Percentiles rank a stretch among this genome's conserved stretches.
phyloP scores from a whole-genome alignment of 2,888 invertebrate genomes.

The Chrysina gloriosa region DNA sequence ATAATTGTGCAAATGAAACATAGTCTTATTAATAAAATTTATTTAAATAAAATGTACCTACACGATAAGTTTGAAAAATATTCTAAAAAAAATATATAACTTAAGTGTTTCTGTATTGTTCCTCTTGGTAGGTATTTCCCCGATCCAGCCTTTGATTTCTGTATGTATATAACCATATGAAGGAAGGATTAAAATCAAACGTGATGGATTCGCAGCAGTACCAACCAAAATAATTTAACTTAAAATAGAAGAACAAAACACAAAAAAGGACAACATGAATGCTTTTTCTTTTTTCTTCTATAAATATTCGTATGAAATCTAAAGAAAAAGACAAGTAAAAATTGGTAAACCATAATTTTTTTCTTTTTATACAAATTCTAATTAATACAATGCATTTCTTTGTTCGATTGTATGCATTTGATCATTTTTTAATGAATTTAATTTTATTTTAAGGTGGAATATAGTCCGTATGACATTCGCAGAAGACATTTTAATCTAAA shows the following conservation, averaged over 20 bases:
- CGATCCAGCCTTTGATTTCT: slow-evolving; percentile 32
- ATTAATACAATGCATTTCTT: slow-evolving; percentile 16
- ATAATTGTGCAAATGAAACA: slow-evolving; percentile 11
- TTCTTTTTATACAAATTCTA: slow-evolving; percentile 21
- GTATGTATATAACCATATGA: not conserved
- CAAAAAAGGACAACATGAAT: not conserved
- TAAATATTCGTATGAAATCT: not conserved
- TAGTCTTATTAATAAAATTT: slow-evolving; percentile 60
- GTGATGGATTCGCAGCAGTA: slow-evolving; percentile 16
- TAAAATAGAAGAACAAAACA: slow-evolving; percentile 6
- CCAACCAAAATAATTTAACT: slow-evolving; percentile 15
- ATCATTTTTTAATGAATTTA: slow-evolving; percentile 19
- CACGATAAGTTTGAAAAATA: slow-evolving; percentile 54
- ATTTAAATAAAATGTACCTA: slow-evolving; percentile 61
- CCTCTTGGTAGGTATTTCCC: slow-evolving; percentile 16
- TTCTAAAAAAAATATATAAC: slow-evolving; percentile 32
- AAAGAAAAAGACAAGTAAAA: slow-evolving; percentile 18
- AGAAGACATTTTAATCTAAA: slow-evolving; percentile 27
- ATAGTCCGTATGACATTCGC: slow-evolving; percentile 22
- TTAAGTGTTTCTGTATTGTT: slow-evolving; percentile 30
- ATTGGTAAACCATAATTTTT: slow-evolving; percentile 25
- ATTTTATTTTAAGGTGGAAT: slow-evolving; percentile 18
- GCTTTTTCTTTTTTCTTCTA: not conserved
- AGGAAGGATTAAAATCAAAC: slow-evolving; percentile 20
- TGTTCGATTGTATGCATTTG: slow-evolving; percentile 26